Percentiles rank a stretch among this genome's conserved stretches.
Conservation (phyloP, 2,888 invertebrate species). For the Aphodius granarius region DNA sequence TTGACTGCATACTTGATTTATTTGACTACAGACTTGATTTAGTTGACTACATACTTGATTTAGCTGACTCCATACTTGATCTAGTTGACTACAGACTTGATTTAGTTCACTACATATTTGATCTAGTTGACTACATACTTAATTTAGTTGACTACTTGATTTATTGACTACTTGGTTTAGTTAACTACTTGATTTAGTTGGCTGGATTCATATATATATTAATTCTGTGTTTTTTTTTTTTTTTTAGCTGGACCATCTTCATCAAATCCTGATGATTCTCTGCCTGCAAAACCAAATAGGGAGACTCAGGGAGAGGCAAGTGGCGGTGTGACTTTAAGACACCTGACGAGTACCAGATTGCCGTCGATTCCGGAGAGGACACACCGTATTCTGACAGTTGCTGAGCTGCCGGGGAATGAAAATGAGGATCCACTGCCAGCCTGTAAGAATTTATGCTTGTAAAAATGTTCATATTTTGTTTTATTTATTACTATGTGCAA, state of each 20-base stretch:
- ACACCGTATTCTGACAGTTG: constrained; percentile 47
- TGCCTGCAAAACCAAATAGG: constrained; percentile 31
- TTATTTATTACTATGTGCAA: neutral
- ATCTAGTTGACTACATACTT: too few relatives aligned
- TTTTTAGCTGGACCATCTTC: constrained; percentile 46
- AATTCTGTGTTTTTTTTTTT: neutral
- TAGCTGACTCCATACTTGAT: too few relatives aligned
- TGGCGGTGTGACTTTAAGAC: constrained; percentile 62
- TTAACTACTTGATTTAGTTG: too few relatives aligned
- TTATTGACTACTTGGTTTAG: too few relatives aligned
- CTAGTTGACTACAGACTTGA: too few relatives aligned
- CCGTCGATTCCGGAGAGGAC: constrained; percentile 82
- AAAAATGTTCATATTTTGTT: neutral
- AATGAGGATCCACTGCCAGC: constrained; percentile 84
- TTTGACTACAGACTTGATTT: too few relatives aligned
- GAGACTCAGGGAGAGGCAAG: constrained; percentile 52
- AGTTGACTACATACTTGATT: too few relatives aligned
- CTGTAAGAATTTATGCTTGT: constrained; percentile 59
- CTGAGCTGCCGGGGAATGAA: constrained; percentile 50
- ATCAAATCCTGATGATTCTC: constrained; percentile 37
- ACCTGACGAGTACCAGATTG: constrained; percentile 73
- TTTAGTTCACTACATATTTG: too few relatives aligned
- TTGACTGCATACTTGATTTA: too few relatives aligned
- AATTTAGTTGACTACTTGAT: too few relatives aligned
- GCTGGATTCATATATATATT: neutral